A percentile compares a stretch with the other conserved stretches of the same genome.
These are phyloP conservation scores for Anolis sagrei DNA, from an alignment of 2,113 vertebrate species.

Conservation along the genomic window DNA sequence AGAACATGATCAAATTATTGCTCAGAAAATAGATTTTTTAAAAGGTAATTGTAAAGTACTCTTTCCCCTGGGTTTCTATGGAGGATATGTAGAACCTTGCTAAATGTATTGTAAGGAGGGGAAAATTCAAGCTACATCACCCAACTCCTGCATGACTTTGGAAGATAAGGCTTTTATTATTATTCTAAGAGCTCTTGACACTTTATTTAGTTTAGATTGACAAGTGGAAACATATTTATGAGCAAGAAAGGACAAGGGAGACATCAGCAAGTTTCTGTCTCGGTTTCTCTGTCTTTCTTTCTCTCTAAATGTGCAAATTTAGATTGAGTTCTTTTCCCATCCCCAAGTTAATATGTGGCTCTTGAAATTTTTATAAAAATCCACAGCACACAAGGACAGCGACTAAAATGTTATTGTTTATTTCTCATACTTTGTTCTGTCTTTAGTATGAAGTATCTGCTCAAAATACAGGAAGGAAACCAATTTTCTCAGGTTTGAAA, in stretches of 20 bases:
- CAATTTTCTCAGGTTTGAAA: too few species aligned
- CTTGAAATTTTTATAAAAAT: slow-evolving; percentile 2
- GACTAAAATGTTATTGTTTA: background rate
- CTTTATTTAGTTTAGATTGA: slow-evolving; percentile 10
- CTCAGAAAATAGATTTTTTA: background rate
- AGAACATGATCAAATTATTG: too few species aligned
- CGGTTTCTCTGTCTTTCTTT: background rate
- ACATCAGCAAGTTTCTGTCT: background rate
- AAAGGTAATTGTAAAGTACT: background rate
- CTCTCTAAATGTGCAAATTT: background rate
- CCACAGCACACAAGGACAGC: background rate
- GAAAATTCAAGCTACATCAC: background rate
- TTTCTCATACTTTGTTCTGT: background rate
- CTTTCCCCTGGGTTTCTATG: too few species aligned
- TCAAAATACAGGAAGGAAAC: too few species aligned
- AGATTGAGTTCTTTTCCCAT: background rate
- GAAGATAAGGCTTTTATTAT: background rate
- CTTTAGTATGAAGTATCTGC: background rate
- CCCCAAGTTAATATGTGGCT: background rate
- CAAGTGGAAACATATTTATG: slow-evolving; percentile 20
- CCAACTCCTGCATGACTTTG: background rate
- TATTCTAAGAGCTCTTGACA: background rate
- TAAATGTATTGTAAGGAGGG: background rate
- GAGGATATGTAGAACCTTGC: background rate
- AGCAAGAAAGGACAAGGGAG: background rate